phyloP scores from a whole-genome alignment of 2,888 invertebrate genomes.

The Microctonus aethiopoides region DNA sequence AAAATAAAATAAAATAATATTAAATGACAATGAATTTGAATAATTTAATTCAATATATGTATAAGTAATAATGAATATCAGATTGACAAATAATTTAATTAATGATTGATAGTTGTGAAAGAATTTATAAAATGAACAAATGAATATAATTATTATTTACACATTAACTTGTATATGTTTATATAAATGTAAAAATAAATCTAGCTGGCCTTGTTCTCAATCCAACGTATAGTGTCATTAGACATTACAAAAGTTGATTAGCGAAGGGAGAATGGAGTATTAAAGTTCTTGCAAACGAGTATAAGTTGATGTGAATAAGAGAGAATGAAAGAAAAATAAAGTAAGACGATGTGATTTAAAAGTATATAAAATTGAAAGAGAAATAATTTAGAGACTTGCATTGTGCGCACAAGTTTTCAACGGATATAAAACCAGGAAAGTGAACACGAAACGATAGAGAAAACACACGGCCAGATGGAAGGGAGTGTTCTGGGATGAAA shows the following conservation, averaged over 20 bases:
- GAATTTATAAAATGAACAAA: background rate
- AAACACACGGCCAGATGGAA: conserved; percentile 9
- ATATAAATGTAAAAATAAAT: background rate
- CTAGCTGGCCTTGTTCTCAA: conserved; percentile 20
- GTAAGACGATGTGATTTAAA: no score
- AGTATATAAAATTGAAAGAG: no score
- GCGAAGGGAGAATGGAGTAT: conserved; percentile 41
- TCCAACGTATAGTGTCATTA: conserved; percentile 25
- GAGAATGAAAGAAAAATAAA: conserved; percentile 21
- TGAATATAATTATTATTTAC: no score
- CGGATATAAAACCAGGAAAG: background rate
- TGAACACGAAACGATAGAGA: background rate
- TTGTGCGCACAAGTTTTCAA: background rate
- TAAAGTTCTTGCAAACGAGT: conserved; percentile 40
- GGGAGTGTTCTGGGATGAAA: conserved; percentile 41
- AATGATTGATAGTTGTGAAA: background rate
- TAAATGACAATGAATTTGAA: no score
- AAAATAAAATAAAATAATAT: no score
- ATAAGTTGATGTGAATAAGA: conserved; percentile 7
- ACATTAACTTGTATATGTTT: no score
- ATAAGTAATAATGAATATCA: no score
- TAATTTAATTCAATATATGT: no score
- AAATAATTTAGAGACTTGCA: conserved; percentile 14
- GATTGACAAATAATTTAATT: no score
- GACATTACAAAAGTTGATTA: conserved; percentile 34